Evolutionary conservation across 1,140 invertebrate species (phyloP).

Genomic region (Aphelenchoides besseyi): DNA sequence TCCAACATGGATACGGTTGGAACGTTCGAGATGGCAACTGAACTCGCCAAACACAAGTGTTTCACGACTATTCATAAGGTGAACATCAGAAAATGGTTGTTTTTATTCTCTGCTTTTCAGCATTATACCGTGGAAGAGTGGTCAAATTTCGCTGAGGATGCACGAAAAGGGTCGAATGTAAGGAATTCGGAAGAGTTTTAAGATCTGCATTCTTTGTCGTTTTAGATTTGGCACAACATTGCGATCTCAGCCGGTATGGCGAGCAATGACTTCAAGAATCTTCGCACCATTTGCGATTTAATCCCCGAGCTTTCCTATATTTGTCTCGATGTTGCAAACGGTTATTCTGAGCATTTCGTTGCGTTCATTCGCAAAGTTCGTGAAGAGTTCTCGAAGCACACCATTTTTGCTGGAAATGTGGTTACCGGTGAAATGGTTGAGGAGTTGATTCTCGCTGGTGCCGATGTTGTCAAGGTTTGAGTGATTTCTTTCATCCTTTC

Average conservation of each 20-base stretch:
- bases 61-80: constrained; percentile 79
- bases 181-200: no score
- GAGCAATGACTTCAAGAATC: constrained; percentile 76
- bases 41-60: constrained; percentile 76
- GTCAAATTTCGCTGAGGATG: constrained; percentile 73
- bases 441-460: constrained; percentile 84
- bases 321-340: constrained; percentile 93
- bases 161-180: no score
- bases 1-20: constrained; percentile 96
- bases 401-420: constrained; percentile 86
- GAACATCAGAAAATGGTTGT: background rate
- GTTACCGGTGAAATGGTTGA: constrained; percentile 96
- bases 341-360: constrained; percentile 89
- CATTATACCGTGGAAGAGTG: constrained; percentile 82
- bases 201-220: no score
- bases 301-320: constrained; percentile 75
- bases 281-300: constrained; percentile 71
- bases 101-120: no score
- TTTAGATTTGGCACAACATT: constrained; percentile 68
- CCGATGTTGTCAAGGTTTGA: constrained; percentile 84
- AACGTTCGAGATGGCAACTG: constrained; percentile 87
- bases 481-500: constrained; percentile 70
- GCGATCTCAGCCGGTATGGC: constrained; percentile 81
- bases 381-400: constrained; percentile 75
- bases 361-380: constrained; percentile 81